Conservation (phyloP, 2,113 vertebrate genomes). For the Mormoops blainvillei region DNA sequence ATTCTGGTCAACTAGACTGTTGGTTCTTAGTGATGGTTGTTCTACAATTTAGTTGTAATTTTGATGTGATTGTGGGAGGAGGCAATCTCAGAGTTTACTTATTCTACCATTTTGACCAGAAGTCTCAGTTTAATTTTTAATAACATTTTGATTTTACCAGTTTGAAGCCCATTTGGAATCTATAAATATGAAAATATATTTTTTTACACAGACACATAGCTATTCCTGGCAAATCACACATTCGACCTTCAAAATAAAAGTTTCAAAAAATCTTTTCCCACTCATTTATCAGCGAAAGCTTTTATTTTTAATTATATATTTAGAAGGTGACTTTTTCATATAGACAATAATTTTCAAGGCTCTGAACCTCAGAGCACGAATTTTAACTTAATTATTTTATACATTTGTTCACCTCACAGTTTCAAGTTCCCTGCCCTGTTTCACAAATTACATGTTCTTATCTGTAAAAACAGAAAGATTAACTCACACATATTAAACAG, state of each 20-base stretch:
- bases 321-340: slow-evolving; percentile 65
- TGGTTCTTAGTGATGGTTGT: background rate
- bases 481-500: slow-evolving; percentile 58
- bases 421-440: slow-evolving; percentile 40
- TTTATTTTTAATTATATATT: slow-evolving; percentile 56
- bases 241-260: slow-evolving; percentile 32
- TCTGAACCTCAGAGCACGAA: slow-evolving; percentile 46
- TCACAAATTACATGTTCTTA: slow-evolving; percentile 53
- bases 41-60: background rate
- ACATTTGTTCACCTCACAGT: slow-evolving; percentile 48
- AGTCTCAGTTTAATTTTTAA: background rate
- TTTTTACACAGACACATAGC: background rate
- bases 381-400: slow-evolving; percentile 62
- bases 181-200: background rate
- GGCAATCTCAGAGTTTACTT: background rate
- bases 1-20: background rate
- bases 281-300: slow-evolving; percentile 29
- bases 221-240: background rate
- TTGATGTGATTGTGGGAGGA: background rate
- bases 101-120: background rate
- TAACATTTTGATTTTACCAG: background rate
- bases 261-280: background rate
- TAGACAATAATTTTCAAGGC: slow-evolving; percentile 37
- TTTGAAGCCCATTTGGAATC: background rate
- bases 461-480: slow-evolving; percentile 60